These are phyloP conservation scores for Agrotis puta DNA, from an alignment of 2,888 invertebrate species.

Conservation along the genomic window DNA sequence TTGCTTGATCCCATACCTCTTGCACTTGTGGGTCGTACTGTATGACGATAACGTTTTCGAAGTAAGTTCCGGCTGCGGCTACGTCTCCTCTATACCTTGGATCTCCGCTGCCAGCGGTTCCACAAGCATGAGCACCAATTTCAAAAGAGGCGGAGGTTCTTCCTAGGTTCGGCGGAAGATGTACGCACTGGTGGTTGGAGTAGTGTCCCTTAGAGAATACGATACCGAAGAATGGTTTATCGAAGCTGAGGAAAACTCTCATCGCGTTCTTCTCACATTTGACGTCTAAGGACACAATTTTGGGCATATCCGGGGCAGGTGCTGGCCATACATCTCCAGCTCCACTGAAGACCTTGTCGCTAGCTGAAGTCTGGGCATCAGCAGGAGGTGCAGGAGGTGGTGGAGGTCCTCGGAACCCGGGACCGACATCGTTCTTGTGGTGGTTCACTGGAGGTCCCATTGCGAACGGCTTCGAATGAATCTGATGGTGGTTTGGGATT, in stretches of 20 bases:
- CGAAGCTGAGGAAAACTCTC: constrained; percentile 98
- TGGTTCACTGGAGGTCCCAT: constrained; percentile 87
- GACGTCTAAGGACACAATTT: constrained; percentile 97
- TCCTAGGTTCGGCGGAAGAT: constrained; percentile 96
- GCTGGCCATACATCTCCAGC: constrained; percentile 96
- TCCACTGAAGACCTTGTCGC: constrained; percentile 91
- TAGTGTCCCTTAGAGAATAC: constrained; percentile 98
- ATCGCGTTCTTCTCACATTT: constrained; percentile 98
- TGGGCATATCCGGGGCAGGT: constrained; percentile 97
- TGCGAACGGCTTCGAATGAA: constrained; percentile 87
- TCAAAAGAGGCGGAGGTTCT: constrained; percentile 97
- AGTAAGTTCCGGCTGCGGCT: constrained; percentile 97
- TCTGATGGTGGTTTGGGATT: constrained; percentile 88
- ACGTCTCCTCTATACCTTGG: constrained; percentile 97
- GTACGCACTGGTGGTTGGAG: constrained; percentile 97
- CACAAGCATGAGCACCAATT: constrained; percentile 97
- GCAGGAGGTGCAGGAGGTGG: constrained; percentile 86
- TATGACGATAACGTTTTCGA: constrained; percentile 98
- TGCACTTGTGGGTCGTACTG: constrained; percentile 98
- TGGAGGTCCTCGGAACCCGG: constrained; percentile 94
- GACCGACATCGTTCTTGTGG: constrained; percentile 88
- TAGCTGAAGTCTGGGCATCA: constrained; percentile 90
- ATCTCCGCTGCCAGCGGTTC: constrained; percentile 97
- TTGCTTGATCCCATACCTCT: constrained; percentile 98
- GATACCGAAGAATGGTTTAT: constrained; percentile 98